Evolutionary conservation across 2,113 vertebrate species (phyloP).

Genomic region (Perca schrenkii): DNA sequence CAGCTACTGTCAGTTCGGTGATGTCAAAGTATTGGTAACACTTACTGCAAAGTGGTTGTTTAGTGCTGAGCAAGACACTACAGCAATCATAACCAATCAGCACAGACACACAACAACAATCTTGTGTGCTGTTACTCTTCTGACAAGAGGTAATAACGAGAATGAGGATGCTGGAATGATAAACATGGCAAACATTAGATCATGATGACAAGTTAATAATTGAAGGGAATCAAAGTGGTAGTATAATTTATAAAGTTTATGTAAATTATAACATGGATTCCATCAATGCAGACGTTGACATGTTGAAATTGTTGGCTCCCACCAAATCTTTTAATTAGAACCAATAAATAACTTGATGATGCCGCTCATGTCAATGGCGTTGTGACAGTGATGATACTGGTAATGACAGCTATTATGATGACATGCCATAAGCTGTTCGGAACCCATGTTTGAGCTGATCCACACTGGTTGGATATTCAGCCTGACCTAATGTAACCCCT

Average conservation of each 20-base stretch:
- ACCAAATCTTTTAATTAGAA: slow-evolving; percentile 20
- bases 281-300: neutral
- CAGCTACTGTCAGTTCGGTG: neutral
- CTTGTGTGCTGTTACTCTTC: neutral
- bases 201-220: neutral
- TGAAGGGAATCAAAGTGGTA: neutral
- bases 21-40: slow-evolving; percentile 9
- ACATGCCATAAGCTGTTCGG: slow-evolving; percentile 29
- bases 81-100: slow-evolving; percentile 3
- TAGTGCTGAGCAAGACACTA: neutral
- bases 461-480: slow-evolving; percentile 49
- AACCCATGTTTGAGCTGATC: slow-evolving; percentile 52
- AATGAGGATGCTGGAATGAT: neutral
- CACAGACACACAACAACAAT: neutral
- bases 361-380: neutral
- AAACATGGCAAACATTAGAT: neutral
- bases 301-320: neutral
- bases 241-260: neutral
- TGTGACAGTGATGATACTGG: slow-evolving; percentile 13
- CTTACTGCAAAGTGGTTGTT: neutral
- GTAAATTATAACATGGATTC: neutral
- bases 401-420: slow-evolving; percentile 23
- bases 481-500: slow-evolving; percentile 57
- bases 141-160: neutral
- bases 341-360: neutral